Evolutionary conservation across 2,113 vertebrate genomes (phyloP), one percentile per base, ranked within the genome.

Genomic region (Dolichotis patagonum): DNA sequence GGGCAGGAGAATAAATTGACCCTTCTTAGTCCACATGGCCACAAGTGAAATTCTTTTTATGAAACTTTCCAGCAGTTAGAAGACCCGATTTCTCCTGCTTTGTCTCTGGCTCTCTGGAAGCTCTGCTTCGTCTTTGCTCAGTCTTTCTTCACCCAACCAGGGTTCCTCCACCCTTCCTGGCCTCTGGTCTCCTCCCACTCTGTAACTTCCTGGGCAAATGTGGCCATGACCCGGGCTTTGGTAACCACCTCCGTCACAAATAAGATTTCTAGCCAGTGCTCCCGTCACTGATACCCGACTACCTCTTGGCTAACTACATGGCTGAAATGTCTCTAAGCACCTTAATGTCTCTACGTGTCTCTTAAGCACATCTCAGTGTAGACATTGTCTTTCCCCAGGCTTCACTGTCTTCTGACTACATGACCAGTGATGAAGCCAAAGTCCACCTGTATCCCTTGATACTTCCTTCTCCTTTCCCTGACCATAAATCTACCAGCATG

Each of bases 361-460:
- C 17, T 54, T 69, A 67, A 41, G 30, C 3, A 16, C 7, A 30
- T 63, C 56, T 67, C 67, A 56, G 7, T 30, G 49, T 46, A 22
- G 46, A 60, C 26, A 3, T 16, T 38, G 19, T n/a, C 73, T 86
- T 58, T 43, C 63, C n/a, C 73, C 7, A 52, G 1, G 41, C 28
- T 32, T 56, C 17, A 73, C 52, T 4, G 24, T 86, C 54, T 87
- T 75, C 41, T 78, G 54, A 11, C 43, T 77, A 30, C 17, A 26
- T 54, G 85, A 71, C 58, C 43, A 77, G n/a, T 94, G n/a, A 89
- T 49, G 80, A 96, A 88, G 54, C 24, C 71, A 62, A 75, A 85
- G 49, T 32, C 73, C 49, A 14, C 1, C 0, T 0, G 5, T 58
- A 28, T 81, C 19, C 43, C 77, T 58, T 58, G 63, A 60, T 10